A percentile compares a stretch with the other conserved stretches of the same genome.
phyloP scores from a whole-genome alignment of 2,113 vertebrate genomes.

The Bos taurus region DNA sequence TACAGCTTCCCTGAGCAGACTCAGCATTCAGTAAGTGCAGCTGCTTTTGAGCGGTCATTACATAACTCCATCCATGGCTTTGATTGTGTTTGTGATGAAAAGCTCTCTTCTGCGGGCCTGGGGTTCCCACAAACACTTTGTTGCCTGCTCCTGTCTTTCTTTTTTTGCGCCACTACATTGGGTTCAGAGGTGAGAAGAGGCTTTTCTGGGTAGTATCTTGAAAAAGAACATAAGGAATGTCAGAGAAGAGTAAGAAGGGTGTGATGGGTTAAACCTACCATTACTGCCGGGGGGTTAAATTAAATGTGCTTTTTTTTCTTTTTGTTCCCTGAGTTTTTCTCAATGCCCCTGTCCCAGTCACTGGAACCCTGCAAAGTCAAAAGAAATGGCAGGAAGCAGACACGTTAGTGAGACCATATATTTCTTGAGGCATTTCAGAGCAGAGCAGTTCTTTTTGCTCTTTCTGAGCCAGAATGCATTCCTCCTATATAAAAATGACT shows the following conservation, averaged over 20 bases:
- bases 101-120: not conserved
- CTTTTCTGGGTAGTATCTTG: not conserved
- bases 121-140: not conserved
- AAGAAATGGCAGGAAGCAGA: not conserved
- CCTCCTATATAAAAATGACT: not conserved
- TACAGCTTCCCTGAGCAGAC: conserved; percentile 73
- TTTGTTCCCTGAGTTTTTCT: not conserved
- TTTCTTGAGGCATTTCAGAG: not conserved
- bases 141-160: not conserved
- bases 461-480: not conserved
- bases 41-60: not conserved
- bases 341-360: not conserved
- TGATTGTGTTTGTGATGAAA: not conserved
- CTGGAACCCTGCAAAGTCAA: not conserved
- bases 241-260: not conserved
- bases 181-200: not conserved
- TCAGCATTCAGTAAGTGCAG: conserved; percentile 80
- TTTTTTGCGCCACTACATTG: not conserved
- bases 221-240: not conserved
- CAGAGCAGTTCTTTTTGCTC: conserved; percentile 10
- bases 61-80: not conserved
- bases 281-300: not conserved
- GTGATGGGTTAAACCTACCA: not conserved
- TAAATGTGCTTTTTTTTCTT: not conserved
- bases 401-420: not conserved